Evolutionary conservation across 2,797 vertebrate species (phyloP).

Genomic region (Coreius guichenoti): DNA sequence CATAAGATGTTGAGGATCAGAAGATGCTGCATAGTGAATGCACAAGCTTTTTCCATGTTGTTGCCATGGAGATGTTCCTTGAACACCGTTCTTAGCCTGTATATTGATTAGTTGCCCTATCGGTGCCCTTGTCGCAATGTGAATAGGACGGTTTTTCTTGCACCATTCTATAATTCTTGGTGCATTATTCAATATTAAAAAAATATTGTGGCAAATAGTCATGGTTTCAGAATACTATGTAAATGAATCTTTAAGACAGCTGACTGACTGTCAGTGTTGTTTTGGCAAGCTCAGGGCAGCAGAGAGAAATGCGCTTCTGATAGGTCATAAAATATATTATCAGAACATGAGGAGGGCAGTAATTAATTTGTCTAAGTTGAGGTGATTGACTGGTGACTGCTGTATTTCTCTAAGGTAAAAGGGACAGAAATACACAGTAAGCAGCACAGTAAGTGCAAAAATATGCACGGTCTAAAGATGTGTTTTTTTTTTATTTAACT

Average conservation of each 20-base stretch:
- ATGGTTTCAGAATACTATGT: not conserved
- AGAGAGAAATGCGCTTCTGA: not conserved
- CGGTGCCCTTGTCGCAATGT: slow-evolving; percentile 8
- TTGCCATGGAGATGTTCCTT: slow-evolving; percentile 40
- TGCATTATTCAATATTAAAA: slow-evolving; percentile 2
- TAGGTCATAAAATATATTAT: not conserved
- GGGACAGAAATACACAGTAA: not conserved
- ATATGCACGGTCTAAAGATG: too few species aligned
- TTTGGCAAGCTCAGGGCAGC: not conserved
- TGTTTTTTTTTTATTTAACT: not conserved
- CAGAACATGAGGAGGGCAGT: not conserved
- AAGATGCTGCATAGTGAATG: slow-evolving; percentile 28
- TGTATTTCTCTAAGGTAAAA: not conserved
- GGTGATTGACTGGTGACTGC: not conserved
- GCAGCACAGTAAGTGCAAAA: too few species aligned
- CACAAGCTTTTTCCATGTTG: slow-evolving; percentile 2
- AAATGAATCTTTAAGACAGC: not conserved
- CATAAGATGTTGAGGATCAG: slow-evolving; percentile 23
- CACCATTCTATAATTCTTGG: not conserved
- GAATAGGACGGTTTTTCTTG: not conserved
- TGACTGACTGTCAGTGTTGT: not conserved
- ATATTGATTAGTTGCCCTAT: slow-evolving; percentile 28
- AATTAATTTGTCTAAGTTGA: not conserved
- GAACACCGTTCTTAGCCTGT: not conserved
- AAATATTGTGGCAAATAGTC: not conserved